These are phyloP conservation scores for Stigmatopora argus DNA, from an alignment of 2,113 vertebrate genomes.

Conservation along the genomic window DNA sequence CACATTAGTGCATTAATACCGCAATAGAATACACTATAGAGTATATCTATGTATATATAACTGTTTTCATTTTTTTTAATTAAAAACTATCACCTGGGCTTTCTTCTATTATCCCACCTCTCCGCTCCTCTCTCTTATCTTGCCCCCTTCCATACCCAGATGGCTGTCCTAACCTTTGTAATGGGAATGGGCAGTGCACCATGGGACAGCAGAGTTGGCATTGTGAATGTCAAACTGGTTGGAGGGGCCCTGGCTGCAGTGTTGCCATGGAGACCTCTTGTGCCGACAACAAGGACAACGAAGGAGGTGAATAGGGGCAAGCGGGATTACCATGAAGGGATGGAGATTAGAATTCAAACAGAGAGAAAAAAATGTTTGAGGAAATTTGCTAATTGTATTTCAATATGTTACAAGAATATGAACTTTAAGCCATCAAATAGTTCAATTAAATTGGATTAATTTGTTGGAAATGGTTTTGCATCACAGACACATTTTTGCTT, in stretches of 20 bases:
- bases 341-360: conserved; percentile 1
- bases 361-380: not conserved
- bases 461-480: not conserved
- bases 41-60: conserved; percentile 12
- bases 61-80: conserved; percentile 12
- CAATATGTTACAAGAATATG: conserved; percentile 13
- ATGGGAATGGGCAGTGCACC: conserved; percentile 95
- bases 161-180: conserved; percentile 97
- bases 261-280: conserved; percentile 99
- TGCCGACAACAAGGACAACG: conserved; percentile 97
- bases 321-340: not conserved
- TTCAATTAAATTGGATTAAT: not conserved
- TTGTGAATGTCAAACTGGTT: conserved; percentile 97
- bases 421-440: conserved; percentile 6
- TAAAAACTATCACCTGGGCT: conserved; percentile 28
- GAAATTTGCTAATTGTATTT: conserved; percentile 21
- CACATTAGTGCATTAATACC: conserved; percentile 35
- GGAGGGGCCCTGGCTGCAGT: conserved; percentile 95
- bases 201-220: conserved; percentile 99
- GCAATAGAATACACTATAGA: conserved; percentile 9
- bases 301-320: conserved; percentile 85
- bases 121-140: conserved; percentile 3
- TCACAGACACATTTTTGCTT: not conserved
- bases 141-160: conserved; percentile 78
- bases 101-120: conserved; percentile 13